These are phyloP conservation scores for Halichoeres trimaculatus DNA, from an alignment of 2,113 vertebrate species.

Conservation along the genomic window DNA sequence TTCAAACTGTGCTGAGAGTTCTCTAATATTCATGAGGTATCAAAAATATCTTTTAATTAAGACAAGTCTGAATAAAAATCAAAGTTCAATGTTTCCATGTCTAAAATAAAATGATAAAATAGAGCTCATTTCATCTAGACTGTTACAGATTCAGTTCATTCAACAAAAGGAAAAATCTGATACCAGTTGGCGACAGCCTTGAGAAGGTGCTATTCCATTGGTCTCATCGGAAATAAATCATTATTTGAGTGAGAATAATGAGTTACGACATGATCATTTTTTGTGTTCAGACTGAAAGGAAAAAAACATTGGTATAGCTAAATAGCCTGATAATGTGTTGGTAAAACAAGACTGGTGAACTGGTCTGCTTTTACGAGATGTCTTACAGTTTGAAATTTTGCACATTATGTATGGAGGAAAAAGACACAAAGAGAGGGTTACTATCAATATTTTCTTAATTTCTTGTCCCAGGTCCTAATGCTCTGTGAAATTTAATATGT, in stretches of 20 bases:
- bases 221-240: neutral
- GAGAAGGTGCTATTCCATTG: neutral
- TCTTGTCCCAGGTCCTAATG: slow-evolving; percentile 22
- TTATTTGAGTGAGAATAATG: neutral
- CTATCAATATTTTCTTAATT: slow-evolving; percentile 23
- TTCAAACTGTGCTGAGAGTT: slow-evolving; percentile 14
- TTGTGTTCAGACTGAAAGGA: neutral
- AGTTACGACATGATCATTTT: neutral
- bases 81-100: neutral
- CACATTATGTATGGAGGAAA: neutral
- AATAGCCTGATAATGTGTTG: too few species aligned
- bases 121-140: neutral
- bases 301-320: too few species aligned
- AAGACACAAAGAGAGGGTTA: neutral
- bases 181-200: neutral
- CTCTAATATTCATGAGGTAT: slow-evolving; percentile 8
- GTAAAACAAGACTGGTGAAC: too few species aligned
- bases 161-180: slow-evolving; percentile 1
- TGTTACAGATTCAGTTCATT: neutral
- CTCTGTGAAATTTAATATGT: slow-evolving; percentile 49
- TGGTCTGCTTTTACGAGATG: too few species aligned
- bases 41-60: slow-evolving; percentile 20
- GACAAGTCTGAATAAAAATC: neutral
- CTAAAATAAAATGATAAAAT: neutral
- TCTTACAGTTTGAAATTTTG: too few species aligned